phyloP scores from a whole-genome alignment of 2,797 vertebrate species.

The Diglossa cyanea region DNA sequence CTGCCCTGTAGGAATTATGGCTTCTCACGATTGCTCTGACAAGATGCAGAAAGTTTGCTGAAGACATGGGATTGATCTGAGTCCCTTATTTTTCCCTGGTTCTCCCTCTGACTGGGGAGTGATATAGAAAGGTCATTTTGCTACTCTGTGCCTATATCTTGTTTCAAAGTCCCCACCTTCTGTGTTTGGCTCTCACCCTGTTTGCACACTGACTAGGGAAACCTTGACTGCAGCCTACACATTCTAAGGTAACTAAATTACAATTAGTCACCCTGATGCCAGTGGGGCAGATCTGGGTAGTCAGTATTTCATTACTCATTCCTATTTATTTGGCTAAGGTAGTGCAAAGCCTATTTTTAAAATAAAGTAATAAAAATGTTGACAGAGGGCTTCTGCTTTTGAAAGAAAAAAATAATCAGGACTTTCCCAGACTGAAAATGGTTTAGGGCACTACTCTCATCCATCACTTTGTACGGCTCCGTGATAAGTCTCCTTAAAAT shows the following conservation, averaged over 20 bases:
- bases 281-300: background rate
- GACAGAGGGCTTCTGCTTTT: background rate
- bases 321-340: conserved; percentile 8
- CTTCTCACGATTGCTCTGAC: background rate
- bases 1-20: conserved; percentile 10
- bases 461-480: background rate
- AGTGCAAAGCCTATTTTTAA: conserved; percentile 17
- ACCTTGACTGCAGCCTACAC: rapidly evolving
- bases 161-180: background rate
- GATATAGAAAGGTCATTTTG: background rate
- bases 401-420: background rate
- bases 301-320: background rate
- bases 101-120: background rate
- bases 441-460: conserved; percentile 19
- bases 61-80: background rate
- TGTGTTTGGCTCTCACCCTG: background rate
- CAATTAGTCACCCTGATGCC: background rate
- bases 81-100: background rate
- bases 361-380: conserved; percentile 14
- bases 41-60: background rate
- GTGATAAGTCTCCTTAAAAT: conserved; percentile 19
- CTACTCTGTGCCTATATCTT: background rate
- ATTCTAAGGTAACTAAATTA: background rate
- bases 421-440: conserved; percentile 15
- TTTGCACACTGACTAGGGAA: background rate